These are phyloP conservation scores for Copsychus sechellarum DNA, from an alignment of 2,113 vertebrate genomes.

Conservation along the genomic window DNA sequence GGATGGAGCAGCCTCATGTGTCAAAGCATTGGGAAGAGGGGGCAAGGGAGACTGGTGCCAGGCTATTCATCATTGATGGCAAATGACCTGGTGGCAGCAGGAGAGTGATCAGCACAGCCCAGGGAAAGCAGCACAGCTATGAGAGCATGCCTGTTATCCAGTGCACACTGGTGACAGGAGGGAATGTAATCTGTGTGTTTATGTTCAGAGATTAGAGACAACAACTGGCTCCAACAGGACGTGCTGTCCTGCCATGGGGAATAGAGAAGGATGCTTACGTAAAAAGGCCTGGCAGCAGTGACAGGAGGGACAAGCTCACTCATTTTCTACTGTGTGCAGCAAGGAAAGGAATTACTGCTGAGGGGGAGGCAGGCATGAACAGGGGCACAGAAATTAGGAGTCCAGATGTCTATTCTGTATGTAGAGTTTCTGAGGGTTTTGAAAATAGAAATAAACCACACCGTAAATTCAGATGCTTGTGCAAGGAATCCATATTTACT, in stretches of 20 bases:
- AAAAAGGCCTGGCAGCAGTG: background rate
- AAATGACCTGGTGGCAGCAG: background rate
- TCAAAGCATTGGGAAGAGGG: background rate
- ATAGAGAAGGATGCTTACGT: background rate
- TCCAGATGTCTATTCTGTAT: slow-evolving; percentile 20
- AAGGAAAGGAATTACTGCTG: background rate
- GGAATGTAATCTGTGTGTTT: slow-evolving; percentile 2
- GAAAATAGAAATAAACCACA: background rate
- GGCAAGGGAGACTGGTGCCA: background rate
- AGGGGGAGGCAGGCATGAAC: background rate
- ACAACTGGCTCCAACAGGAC: background rate
- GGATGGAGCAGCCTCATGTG: background rate
- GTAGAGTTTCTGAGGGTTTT: background rate
- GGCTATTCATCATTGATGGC: background rate
- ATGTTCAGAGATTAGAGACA: slow-evolving; percentile 2
- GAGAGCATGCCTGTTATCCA: background rate
- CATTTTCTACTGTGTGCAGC: background rate
- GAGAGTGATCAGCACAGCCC: background rate
- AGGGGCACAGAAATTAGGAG: background rate
- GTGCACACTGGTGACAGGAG: background rate
- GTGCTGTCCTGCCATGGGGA: background rate
- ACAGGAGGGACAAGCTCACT: background rate
- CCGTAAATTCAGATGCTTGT: background rate
- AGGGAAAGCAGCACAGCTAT: background rate
- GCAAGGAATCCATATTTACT: background rate